A percentile compares a stretch with the other conserved stretches of the same genome.
Evolutionary conservation across 2,888 invertebrate genomes (phyloP).

Genomic region (Drosophila suboccidentalis): DNA sequence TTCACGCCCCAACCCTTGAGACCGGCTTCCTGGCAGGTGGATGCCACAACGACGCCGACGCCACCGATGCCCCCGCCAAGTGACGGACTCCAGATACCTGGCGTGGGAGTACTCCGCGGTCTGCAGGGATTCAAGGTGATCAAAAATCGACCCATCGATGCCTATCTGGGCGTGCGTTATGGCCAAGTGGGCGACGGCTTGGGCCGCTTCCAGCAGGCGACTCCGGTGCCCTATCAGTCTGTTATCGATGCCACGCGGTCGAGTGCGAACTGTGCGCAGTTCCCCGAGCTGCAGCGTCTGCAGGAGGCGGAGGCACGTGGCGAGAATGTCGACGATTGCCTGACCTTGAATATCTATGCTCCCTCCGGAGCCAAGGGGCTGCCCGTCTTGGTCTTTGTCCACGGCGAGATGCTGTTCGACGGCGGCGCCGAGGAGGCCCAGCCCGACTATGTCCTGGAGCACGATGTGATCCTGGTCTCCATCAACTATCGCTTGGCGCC

Average conservation of each 20-base stretch:
- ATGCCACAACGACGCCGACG: neutral
- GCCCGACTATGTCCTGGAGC: slow-evolving; percentile 85
- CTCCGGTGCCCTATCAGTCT: slow-evolving; percentile 31
- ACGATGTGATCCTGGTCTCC: slow-evolving; percentile 86
- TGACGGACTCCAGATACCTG: slow-evolving; percentile 68
- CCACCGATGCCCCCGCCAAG: slow-evolving; percentile 2
- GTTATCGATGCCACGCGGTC: slow-evolving; percentile 75
- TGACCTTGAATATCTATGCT: slow-evolving; percentile 81
- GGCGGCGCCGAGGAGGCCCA: slow-evolving; percentile 84
- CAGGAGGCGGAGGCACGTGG: slow-evolving; percentile 67
- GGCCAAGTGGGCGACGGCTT: slow-evolving; percentile 76
- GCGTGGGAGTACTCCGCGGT: slow-evolving; percentile 77
- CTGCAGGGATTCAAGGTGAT: slow-evolving; percentile 66
- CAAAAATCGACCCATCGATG: slow-evolving; percentile 73
- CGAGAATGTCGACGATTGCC: slow-evolving; percentile 83
- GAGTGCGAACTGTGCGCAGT: slow-evolving; percentile 80
- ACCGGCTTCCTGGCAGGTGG: slow-evolving; percentile 40
- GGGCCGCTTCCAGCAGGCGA: slow-evolving; percentile 80
- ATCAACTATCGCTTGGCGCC: slow-evolving; percentile 87
- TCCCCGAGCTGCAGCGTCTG: slow-evolving; percentile 75
- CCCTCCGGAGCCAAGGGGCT: slow-evolving; percentile 70
- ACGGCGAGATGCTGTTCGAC: slow-evolving; percentile 86
- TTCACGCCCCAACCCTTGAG: slow-evolving; percentile 50
- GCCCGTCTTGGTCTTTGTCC: slow-evolving; percentile 86
- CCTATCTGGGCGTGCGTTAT: slow-evolving; percentile 81